Evolutionary conservation across 2,888 invertebrate genomes (phyloP), one percentile per base, ranked within the genome.

Genomic region (Holacanthella duospinosa): DNA sequence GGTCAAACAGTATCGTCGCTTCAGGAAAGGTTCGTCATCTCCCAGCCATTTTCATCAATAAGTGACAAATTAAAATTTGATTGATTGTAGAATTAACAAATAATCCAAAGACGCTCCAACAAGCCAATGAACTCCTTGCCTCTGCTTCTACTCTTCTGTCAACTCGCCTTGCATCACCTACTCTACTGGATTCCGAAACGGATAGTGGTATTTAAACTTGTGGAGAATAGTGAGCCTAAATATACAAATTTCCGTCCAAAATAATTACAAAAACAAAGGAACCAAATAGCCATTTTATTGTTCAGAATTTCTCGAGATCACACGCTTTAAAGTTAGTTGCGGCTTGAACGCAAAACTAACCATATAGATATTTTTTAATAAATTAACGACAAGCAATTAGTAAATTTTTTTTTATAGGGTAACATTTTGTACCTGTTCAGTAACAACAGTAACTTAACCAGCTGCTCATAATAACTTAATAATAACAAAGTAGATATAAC

Each of bases 1-100:
- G 72, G 70, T 72, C 1, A 65, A 66, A 36, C 69, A 70, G 44
- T 72, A 72, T 28, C 43, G 72, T 36, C 59, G 68, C 54, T 72
- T 72, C 66, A 60, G 70, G 60, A 72, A 69, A 72, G 72, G 72
- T 72, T 63, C 43, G 19, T 48, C 24, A 29, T 9, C n/a, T 21
- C 48, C 4, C 4, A 48, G 36, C 48, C 19, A 9, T 9, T 48
- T 9, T 48, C 48, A n/a, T 36, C 36, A 48, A 21, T 48, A 21
- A 48, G 6, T 21, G 4, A 21, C 6, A 48, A 4, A 4, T 9
- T 21, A n/a, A 21, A n/a, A 16, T 48, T 48, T 4, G 9, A 36
- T 48, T 59, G 29, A 29, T 59, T 64, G 6, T 62, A 69, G 69
- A 69, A 59, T 60, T 69, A 1, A 60, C 66, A 26, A 69, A 69